Evolutionary conservation across 2,888 invertebrate species (phyloP), one percentile per base, ranked within the genome.

Genomic region (Eupeodes luniger): DNA sequence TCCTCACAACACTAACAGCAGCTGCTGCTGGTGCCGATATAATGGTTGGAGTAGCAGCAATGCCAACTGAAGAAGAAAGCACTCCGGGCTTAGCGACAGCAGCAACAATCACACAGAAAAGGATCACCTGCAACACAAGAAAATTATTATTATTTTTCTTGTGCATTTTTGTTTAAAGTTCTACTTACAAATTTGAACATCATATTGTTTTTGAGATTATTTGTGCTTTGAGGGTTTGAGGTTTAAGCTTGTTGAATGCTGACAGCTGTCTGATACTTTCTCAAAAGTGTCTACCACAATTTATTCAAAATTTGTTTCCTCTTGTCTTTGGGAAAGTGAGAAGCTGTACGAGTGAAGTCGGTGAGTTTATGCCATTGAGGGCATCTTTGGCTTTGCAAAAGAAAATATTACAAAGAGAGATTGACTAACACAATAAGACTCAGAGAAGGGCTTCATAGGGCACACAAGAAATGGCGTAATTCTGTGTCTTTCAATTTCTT

Each of bases 81-180:
- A 84, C 7, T 69, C 80, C 80, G 11, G 84, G 84, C 10, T 80
- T 62, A 10, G 84, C 80, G 49, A 80, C 47, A 40, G 55, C 67
- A 36, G 80, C 47, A 11, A 62, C 80, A 27, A 70, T 44, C 4
- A 84, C 11, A 9, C 80, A 75, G 40, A 49, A 57, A 55, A 80
- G 51, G 27, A 57, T 47, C 14, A 81, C 6, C 84, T 84, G 12
- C 27, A 81, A 67, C 49, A 19, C 5, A 7, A 34, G 49, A 66
- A 27, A 27, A 27, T 27, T 27, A 27, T 19, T 49, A 49, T 19
- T 27, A 7, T 14, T 66, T 7, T 7, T 40, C 40, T 9, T 40
- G 40, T 3, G 27, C 27, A 27, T 27, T 27, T 27, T 27, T 0
- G 4, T 14, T 47, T 6, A 5, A 14, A 5, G n/a, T 14, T 2